Percentiles rank a stretch among this genome's conserved stretches.
Conservation (phyloP, 53 echinoderm and acorn worm genomes). For the Luidia sarsii region DNA sequence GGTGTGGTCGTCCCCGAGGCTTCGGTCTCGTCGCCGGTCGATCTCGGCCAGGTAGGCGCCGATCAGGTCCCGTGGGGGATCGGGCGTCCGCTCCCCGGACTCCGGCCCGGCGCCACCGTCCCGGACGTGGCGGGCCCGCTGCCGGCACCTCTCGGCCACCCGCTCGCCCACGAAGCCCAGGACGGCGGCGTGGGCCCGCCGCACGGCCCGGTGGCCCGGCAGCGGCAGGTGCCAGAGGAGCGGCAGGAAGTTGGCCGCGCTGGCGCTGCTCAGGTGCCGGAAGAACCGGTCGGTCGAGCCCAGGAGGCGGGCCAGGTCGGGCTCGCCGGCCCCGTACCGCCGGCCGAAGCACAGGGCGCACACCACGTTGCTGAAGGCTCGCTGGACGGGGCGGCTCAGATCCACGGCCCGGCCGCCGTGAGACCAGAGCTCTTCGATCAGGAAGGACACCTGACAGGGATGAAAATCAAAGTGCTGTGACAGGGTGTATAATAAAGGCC, state of each 20-base stretch:
- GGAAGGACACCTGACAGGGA: constrained; percentile 25
- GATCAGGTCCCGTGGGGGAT: constrained; percentile 74
- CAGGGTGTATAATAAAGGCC: too few species aligned
- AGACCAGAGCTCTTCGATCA: constrained; percentile 42
- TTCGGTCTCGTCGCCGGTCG: not conserved
- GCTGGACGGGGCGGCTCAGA: constrained; percentile 62
- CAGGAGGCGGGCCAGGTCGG: constrained; percentile 63
- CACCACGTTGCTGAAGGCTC: constrained; percentile 80
- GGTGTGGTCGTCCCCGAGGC: too few species aligned
- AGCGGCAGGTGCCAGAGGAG: constrained; percentile 72
- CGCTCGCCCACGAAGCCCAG: constrained; percentile 66
- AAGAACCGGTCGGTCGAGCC: constrained; percentile 76
- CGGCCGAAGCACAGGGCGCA: constrained; percentile 80
- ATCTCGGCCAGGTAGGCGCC: constrained; percentile 67
- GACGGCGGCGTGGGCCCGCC: constrained; percentile 57
- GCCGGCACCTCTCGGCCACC: too few species aligned
- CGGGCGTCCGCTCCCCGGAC: too few species aligned
- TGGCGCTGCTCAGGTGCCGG: constrained; percentile 71
- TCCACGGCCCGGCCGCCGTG: constrained; percentile 61
- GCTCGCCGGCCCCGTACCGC: constrained; percentile 66
- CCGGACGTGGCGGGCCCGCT: too few species aligned
- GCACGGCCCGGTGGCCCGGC: constrained; percentile 57
- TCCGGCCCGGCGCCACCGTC: too few species aligned
- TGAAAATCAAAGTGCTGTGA: too few species aligned
- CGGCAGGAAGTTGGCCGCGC: constrained; percentile 78